Percentiles rank a stretch among this genome's conserved stretches.
Evolutionary conservation across 2,113 vertebrate genomes (phyloP).

Genomic region (Athene cunicularia): DNA sequence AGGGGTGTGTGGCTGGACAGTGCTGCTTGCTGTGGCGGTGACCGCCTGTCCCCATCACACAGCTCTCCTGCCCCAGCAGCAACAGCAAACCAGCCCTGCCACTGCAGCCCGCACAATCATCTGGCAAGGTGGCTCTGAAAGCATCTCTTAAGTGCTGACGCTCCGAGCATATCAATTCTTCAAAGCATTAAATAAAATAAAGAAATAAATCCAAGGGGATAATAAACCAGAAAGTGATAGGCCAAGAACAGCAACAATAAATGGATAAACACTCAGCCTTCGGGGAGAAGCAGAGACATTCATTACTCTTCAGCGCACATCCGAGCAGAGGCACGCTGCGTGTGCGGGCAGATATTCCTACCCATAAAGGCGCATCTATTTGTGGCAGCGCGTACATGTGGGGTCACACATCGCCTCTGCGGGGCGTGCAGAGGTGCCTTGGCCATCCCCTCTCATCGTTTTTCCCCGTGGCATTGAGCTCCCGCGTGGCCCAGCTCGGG

Average conservation of each 20-base stretch:
- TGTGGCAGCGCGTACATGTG: rapidly evolving
- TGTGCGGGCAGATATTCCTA: rapidly evolving
- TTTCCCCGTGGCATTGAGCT: rapidly evolving
- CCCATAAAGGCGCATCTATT: rapidly evolving
- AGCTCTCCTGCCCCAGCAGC: neutral
- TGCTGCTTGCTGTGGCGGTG: too few species aligned
- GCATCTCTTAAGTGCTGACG: neutral
- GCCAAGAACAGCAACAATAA: neutral
- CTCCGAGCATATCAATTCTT: neutral
- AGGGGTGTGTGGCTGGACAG: neutral
- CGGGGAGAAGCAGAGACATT: neutral
- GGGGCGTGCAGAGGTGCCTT: neutral
- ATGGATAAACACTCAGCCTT: neutral
- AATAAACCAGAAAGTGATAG: neutral
- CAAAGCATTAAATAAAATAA: neutral
- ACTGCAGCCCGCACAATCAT: neutral
- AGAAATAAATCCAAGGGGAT: neutral
- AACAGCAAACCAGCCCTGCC: neutral
- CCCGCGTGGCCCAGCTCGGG: neutral
- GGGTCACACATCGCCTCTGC: rapidly evolving
- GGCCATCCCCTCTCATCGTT: rapidly evolving
- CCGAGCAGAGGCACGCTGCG: neutral
- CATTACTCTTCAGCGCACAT: neutral
- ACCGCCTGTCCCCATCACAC: neutral
- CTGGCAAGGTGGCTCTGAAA: neutral